Evolutionary conservation across 1,140 invertebrate genomes (phyloP).

Genomic region (Bombus ignitus): DNA sequence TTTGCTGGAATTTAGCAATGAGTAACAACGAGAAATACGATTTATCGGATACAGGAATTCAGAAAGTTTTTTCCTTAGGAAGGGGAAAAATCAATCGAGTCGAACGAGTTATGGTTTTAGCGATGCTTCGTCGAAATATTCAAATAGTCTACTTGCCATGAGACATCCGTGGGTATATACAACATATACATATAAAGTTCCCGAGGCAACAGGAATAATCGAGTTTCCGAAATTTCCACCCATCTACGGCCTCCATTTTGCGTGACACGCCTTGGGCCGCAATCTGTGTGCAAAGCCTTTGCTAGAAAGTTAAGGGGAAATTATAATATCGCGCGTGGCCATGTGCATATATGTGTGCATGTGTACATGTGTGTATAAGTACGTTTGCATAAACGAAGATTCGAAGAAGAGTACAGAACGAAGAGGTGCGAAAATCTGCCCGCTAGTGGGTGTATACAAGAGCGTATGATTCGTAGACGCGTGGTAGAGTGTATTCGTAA

Average conservation of each 20-base stretch:
- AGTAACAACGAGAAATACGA: too few species aligned
- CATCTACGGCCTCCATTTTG: constrained; percentile 24
- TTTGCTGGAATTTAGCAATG: too few species aligned
- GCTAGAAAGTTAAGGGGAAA: constrained; percentile 47
- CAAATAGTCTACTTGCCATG: constrained; percentile 1
- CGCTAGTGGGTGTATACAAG: neutral
- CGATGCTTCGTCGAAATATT: constrained; percentile 21
- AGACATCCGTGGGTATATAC: constrained; percentile 5
- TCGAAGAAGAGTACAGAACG: neutral
- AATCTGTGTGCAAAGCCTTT: constrained; percentile 47
- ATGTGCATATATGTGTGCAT: neutral
- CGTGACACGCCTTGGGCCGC: constrained; percentile 27
- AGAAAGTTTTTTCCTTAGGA: too few species aligned
- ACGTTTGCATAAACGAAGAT: neutral
- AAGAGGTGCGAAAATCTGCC: neutral
- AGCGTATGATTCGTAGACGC: neutral
- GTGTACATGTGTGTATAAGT: neutral
- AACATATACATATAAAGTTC: neutral
- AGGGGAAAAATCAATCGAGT: neutral
- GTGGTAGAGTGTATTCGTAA: neutral
- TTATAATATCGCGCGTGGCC: constrained; percentile 39
- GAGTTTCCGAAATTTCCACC: constrained; percentile 45
- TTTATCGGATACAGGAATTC: too few species aligned
- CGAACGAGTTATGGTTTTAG: neutral
- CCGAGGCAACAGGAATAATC: constrained; percentile 35